Evolutionary conservation across 2,888 invertebrate species (phyloP).

Genomic region (Cecidostiba fungosa): DNA sequence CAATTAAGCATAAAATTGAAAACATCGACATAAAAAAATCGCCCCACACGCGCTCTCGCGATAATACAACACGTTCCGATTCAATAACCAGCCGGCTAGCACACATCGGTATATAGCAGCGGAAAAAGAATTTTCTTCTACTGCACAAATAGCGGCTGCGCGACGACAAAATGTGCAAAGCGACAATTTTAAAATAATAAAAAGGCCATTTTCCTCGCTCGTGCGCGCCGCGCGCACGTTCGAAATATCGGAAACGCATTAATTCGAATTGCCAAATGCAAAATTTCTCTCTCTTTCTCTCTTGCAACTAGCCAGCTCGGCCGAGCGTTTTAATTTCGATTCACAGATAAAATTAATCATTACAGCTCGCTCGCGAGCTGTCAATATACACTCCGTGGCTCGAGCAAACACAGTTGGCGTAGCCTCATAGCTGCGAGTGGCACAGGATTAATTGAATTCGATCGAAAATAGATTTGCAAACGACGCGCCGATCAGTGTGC

Average conservation of each 20-base stretch:
- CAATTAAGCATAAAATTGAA: slow-evolving; percentile 44
- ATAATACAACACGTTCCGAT: slow-evolving; percentile 22
- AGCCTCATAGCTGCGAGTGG: slow-evolving; percentile 21
- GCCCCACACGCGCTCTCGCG: not conserved
- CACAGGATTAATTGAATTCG: slow-evolving; percentile 57
- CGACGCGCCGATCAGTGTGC: not conserved
- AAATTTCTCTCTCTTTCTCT: slow-evolving; percentile 1
- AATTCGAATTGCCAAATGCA: slow-evolving; percentile 37
- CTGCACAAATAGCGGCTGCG: no score
- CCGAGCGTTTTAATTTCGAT: slow-evolving; percentile 49
- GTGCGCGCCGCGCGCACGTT: not conserved
- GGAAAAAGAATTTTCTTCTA: slow-evolving; percentile 25
- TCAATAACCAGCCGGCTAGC: slow-evolving; percentile 15
- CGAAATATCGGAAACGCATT: slow-evolving; percentile 57
- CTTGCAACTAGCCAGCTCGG: not conserved
- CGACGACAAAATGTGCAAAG: slow-evolving; percentile 8
- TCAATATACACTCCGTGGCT: not conserved
- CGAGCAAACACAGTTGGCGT: not conserved
- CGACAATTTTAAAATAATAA: slow-evolving; percentile 29
- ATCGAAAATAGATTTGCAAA: slow-evolving; percentile 58
- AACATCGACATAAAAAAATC: slow-evolving; percentile 26
- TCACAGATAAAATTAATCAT: slow-evolving; percentile 57
- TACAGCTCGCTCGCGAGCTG: slow-evolving; percentile 14
- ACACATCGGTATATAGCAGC: no score
- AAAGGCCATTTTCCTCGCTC: not conserved